Evolutionary conservation across 2,797 vertebrate species (phyloP).

Genomic region (Ctenopoma multispine): DNA sequence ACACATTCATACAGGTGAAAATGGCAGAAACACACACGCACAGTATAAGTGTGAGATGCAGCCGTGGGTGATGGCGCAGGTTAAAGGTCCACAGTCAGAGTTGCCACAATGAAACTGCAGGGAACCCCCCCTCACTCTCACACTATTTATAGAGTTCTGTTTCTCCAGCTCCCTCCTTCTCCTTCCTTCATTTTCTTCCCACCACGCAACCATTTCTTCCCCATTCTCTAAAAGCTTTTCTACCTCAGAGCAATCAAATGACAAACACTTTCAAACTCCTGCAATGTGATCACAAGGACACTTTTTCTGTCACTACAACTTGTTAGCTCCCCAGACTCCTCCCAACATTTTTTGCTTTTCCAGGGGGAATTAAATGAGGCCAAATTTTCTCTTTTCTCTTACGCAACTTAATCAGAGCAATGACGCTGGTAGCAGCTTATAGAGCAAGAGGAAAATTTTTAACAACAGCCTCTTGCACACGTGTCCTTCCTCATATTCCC

Average conservation of each 20-base stretch:
- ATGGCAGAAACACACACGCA: constrained; percentile 50
- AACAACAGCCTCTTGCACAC: constrained; percentile 36
- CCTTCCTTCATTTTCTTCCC: constrained; percentile 34
- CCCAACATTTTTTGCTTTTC: constrained; percentile 44
- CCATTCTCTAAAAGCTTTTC: constrained; percentile 44
- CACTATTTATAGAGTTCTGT: constrained; percentile 68
- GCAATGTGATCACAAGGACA: constrained; percentile 78
- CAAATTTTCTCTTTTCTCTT: constrained; percentile 70
- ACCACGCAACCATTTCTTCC: constrained; percentile 36
- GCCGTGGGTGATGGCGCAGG: constrained; percentile 83
- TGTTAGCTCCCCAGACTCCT: constrained; percentile 3
- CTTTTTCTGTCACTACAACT: constrained; percentile 43
- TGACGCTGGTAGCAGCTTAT: constrained; percentile 69
- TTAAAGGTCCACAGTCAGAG: constrained; percentile 78
- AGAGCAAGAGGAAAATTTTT: constrained; percentile 62
- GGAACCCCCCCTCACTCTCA: constrained; percentile 63
- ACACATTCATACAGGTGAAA: constrained; percentile 18
- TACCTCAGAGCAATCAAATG: constrained; percentile 60
- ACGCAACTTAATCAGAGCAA: constrained; percentile 75
- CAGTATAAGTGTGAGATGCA: constrained; percentile 77
- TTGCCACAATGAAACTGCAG: constrained; percentile 81
- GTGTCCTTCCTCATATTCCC: constrained; percentile 22
- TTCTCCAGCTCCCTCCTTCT: constrained; percentile 62
- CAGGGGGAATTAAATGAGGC: constrained; percentile 74
- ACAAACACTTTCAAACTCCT: constrained; percentile 66